These are phyloP conservation scores for Riptortus pedestris DNA, from an alignment of 1,140 invertebrate species.

Conservation along the genomic window DNA sequence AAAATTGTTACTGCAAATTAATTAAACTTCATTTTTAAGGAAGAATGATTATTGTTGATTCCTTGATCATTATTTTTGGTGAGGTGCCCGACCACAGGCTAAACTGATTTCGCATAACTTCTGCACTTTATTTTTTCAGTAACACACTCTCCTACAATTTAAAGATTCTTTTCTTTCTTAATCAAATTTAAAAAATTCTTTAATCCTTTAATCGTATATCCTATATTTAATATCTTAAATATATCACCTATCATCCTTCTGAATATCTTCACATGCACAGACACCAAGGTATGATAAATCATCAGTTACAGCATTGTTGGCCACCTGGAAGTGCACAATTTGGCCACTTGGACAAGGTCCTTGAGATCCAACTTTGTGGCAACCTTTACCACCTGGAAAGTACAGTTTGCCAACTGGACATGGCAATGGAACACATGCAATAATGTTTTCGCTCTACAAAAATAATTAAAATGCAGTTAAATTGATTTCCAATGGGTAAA, in stretches of 20 bases:
- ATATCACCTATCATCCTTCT: constrained; percentile 2
- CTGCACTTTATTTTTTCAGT: too few relatives aligned
- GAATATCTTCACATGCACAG: constrained; percentile 52
- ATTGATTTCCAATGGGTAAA: too few relatives aligned
- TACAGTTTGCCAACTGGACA: constrained; percentile 61
- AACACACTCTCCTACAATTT: too few relatives aligned
- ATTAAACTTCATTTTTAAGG: too few relatives aligned
- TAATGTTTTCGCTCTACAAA: constrained; percentile 23
- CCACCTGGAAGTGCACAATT: constrained; percentile 65
- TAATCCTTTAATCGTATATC: too few relatives aligned
- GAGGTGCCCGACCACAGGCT: too few relatives aligned
- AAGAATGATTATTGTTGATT: too few relatives aligned
- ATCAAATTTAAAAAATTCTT: too few relatives aligned
- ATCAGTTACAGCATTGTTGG: constrained; percentile 57
- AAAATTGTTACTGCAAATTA: too few relatives aligned
- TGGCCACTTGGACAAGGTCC: constrained; percentile 59
- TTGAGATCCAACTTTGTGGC: constrained; percentile 59
- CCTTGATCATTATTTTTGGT: too few relatives aligned
- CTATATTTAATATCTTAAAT: neutral
- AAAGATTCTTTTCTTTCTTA: too few relatives aligned
- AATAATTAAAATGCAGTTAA: neutral
- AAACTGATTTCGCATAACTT: too few relatives aligned
- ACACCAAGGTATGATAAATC: constrained; percentile 71
- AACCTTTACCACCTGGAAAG: constrained; percentile 56
- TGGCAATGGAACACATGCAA: constrained; percentile 42